Percentiles rank a stretch among this genome's conserved stretches.
These are phyloP conservation scores for Cyprinodon tularosa DNA, from an alignment of 2,113 vertebrate genomes.

Conservation along the genomic window DNA sequence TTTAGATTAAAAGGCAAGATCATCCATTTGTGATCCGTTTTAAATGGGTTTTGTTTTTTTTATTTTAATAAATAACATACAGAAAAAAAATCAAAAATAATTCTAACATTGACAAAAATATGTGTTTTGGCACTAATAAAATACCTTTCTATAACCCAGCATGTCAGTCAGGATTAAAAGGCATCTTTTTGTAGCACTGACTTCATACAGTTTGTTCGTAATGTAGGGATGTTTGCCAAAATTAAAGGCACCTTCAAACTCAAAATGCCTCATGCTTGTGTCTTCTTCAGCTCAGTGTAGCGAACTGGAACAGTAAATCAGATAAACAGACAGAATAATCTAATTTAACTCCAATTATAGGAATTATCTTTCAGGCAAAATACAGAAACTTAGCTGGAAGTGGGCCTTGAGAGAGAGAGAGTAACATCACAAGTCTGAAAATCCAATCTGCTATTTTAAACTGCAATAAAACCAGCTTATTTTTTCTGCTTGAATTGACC, in stretches of 20 bases:
- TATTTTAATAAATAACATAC: not conserved
- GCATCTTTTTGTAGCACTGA: not conserved
- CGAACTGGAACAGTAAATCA: slow-evolving; percentile 13
- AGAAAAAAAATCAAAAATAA: not conserved
- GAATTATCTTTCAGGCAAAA: slow-evolving; percentile 4
- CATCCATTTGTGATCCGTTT: not conserved
- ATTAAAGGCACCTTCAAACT: slow-evolving; percentile 9
- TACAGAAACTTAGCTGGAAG: slow-evolving; percentile 7
- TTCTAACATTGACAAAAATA: not conserved
- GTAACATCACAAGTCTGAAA: not conserved
- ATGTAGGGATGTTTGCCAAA: not conserved
- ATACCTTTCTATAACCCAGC: not conserved
- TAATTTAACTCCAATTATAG: slow-evolving; percentile 16
- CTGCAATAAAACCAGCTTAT: slow-evolving; percentile 26
- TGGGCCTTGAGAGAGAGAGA: not conserved
- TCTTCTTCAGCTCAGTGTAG: slow-evolving; percentile 11
- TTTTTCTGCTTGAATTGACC: slow-evolving; percentile 24
- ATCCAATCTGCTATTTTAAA: slow-evolving; percentile 1
- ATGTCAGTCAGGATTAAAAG: not conserved
- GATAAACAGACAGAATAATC: slow-evolving; percentile 11
- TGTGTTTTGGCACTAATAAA: slow-evolving; percentile 5
- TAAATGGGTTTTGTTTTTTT: not conserved
- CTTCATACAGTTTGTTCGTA: not conserved
- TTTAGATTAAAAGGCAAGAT: not conserved
- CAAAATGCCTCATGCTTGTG: slow-evolving; percentile 15